Percentiles rank a stretch among this genome's conserved stretches.
phyloP scores from a whole-genome alignment of 2,888 invertebrate genomes.

The Carabus problematicus region DNA sequence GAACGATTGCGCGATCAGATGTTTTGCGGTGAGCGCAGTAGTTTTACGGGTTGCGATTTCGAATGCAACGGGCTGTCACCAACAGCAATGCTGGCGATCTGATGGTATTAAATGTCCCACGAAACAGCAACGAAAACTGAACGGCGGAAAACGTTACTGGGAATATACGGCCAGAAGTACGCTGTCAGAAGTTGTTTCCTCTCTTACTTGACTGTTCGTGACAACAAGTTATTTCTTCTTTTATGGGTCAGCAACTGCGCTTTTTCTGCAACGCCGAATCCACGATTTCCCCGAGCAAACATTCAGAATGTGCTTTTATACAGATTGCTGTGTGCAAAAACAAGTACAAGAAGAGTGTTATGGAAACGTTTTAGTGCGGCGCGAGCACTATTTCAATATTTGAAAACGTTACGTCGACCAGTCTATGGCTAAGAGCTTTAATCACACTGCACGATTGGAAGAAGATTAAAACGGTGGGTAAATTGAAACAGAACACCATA shows the following conservation, averaged over 20 bases:
- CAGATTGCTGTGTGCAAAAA: constrained; percentile 27
- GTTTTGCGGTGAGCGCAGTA: constrained; percentile 11
- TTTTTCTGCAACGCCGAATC: constrained; percentile 41
- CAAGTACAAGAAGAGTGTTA: not conserved
- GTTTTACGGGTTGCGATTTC: constrained; percentile 30
- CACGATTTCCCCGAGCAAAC: constrained; percentile 31
- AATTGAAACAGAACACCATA: constrained; percentile 26
- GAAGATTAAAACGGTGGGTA: constrained; percentile 31
- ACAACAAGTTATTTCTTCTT: constrained; percentile 49
- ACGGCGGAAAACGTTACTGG: not conserved
- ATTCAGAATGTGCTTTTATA: constrained; percentile 33
- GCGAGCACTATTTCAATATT: constrained; percentile 2
- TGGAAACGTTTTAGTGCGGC: not conserved
- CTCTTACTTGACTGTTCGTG: constrained; percentile 45
- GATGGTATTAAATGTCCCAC: constrained; percentile 23
- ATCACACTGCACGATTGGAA: constrained; percentile 9
- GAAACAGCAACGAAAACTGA: constrained; percentile 11
- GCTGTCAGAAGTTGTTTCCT: not conserved
- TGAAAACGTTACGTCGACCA: not conserved
- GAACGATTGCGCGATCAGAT: constrained; percentile 27
- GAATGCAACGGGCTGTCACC: constrained; percentile 36
- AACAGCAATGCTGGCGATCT: constrained; percentile 15
- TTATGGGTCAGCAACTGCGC: constrained; percentile 46
- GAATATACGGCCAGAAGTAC: not conserved
- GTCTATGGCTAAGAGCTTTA: constrained; percentile 1